phyloP scores from a whole-genome alignment of 2,113 vertebrate genomes.

The Nothoprocta pentlandii region DNA sequence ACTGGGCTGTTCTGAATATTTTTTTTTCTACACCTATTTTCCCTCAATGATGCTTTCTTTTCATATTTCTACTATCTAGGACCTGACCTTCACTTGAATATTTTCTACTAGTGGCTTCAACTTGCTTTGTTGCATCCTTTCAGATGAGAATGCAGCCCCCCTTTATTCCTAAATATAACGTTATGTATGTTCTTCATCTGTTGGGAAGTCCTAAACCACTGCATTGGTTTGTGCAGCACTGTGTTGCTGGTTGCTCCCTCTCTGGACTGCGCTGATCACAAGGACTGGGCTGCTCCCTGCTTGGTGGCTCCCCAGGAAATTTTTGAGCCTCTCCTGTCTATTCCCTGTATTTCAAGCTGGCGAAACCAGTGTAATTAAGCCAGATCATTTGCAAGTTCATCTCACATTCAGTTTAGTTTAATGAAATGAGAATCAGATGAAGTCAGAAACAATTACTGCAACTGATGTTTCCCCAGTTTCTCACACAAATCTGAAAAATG shows the following conservation, averaged over 20 bases:
- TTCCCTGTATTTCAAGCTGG: neutral
- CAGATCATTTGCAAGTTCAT: neutral
- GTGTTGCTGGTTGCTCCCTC: neutral
- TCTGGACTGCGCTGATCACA: fast-evolving
- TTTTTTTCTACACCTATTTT: neutral
- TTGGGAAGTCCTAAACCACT: neutral
- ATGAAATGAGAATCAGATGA: neutral
- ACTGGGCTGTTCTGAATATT: neutral
- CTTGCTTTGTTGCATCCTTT: neutral
- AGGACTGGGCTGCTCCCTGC: neutral
- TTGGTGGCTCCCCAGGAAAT: neutral
- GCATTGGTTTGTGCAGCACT: neutral
- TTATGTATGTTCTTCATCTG: neutral
- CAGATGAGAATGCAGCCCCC: neutral
- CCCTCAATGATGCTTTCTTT: neutral
- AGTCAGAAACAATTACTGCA: neutral
- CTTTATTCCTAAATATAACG: neutral
- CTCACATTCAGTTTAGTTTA: neutral
- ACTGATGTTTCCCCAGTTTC: neutral
- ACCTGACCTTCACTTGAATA: neutral
- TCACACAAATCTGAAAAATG: neutral
- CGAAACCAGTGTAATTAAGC: neutral
- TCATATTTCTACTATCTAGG: neutral
- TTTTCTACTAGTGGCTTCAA: neutral
- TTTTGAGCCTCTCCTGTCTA: neutral